Conservation (phyloP, 2,888 invertebrate species). For the Diloba caeruleocephala region DNA sequence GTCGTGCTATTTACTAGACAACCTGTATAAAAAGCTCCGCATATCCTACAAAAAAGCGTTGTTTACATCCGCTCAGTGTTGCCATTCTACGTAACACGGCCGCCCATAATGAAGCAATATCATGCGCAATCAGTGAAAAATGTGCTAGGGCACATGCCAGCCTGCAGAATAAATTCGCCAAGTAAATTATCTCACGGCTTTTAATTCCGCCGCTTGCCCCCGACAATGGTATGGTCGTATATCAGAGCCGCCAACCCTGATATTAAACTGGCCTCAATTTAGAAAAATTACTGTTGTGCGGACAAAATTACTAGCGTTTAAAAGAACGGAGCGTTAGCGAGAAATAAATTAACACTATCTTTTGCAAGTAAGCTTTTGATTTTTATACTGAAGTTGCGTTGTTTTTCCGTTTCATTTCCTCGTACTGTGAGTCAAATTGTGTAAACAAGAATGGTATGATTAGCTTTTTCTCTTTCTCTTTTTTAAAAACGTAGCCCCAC, state of each 20-base stretch:
- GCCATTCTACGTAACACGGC: conserved; percentile 16
- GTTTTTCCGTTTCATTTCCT: background rate
- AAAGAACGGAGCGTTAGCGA: background rate
- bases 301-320: conserved; percentile 46
- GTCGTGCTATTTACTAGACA: too few species aligned
- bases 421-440: background rate
- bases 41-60: conserved; percentile 9
- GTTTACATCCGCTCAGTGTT: conserved; percentile 11
- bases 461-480: too few species aligned
- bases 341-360: background rate
- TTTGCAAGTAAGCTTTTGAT: background rate
- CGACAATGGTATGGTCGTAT: conserved; percentile 63
- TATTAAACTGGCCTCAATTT: conserved; percentile 66
- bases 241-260: conserved; percentile 61
- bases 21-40: background rate
- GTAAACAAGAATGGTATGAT: background rate
- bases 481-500: too few species aligned
- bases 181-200: conserved; percentile 74
- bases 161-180: conserved; percentile 70
- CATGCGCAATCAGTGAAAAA: conserved; percentile 70
- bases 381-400: background rate
- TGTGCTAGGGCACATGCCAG: conserved; percentile 61
- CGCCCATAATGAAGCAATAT: conserved; percentile 69
- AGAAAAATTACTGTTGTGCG: conserved; percentile 61
- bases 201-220: conserved; percentile 66